Percentiles rank a stretch among this genome's conserved stretches.
Conservation (phyloP, 1,140 invertebrate genomes). For the Archivesica marissinica region DNA sequence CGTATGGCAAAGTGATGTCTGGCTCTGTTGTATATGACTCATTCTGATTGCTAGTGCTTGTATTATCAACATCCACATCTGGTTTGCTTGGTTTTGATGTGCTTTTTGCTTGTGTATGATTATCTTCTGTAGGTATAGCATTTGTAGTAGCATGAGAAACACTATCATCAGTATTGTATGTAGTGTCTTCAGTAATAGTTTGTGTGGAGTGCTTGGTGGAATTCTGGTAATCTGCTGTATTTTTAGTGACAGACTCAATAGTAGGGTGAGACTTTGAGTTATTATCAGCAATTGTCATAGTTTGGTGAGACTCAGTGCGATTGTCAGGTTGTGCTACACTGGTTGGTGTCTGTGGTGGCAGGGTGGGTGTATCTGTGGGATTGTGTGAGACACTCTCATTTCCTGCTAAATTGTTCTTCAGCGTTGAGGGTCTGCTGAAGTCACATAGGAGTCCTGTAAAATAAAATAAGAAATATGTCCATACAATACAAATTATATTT, state of each 20-base stretch:
- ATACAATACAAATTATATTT: no score
- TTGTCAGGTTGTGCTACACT: no score
- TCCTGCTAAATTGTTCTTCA: no score
- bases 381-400: no score
- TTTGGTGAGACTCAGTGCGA: no score
- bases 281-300: no score
- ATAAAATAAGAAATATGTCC: no score
- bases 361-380: no score
- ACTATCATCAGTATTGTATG: neutral
- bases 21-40: neutral
- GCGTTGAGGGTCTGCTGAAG: no score
- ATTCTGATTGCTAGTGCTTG: neutral
- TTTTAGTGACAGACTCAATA: neutral
- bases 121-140: neutral
- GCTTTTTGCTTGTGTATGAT: neutral
- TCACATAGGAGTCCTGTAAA: no score
- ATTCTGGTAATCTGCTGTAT: neutral
- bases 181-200: neutral
- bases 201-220: neutral
- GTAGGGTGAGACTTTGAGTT: no score
- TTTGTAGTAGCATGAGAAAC: neutral
- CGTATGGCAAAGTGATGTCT: neutral
- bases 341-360: no score
- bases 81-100: neutral
- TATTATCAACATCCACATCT: neutral